Percentiles rank a stretch among this genome's conserved stretches.
Evolutionary conservation across 2,797 vertebrate genomes (phyloP).

Genomic region (Myiotriccus ornatus): DNA sequence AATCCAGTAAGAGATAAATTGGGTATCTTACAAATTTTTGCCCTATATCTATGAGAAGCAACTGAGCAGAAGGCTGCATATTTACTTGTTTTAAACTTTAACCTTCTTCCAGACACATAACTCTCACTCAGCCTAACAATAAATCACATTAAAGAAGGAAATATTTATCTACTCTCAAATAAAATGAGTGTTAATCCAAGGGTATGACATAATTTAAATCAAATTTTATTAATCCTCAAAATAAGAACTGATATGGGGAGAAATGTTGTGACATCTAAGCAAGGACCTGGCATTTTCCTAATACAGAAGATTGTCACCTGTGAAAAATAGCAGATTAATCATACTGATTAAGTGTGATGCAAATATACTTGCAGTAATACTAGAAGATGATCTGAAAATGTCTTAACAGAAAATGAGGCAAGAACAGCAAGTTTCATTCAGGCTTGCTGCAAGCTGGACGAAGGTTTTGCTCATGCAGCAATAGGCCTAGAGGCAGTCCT

Average conservation of each 20-base stretch:
- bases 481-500: background rate
- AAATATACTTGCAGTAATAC: background rate
- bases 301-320: background rate
- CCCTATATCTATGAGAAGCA: background rate
- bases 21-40: background rate
- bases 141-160: background rate
- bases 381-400: background rate
- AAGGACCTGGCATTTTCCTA: background rate
- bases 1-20: background rate
- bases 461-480: background rate
- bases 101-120: background rate
- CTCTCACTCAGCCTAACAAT: background rate
- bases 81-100: background rate
- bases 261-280: background rate
- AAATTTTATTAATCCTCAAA: background rate
- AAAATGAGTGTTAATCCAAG: background rate
- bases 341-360: background rate
- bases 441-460: background rate
- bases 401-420: background rate
- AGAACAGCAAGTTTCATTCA: background rate
- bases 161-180: background rate
- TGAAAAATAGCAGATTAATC: conserved; percentile 2
- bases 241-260: background rate
- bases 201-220: background rate
- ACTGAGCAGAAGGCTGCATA: background rate